Base-by-base conservation (phyloP, 2,888 invertebrate species). In the Antheraea assamensis region DNA sequence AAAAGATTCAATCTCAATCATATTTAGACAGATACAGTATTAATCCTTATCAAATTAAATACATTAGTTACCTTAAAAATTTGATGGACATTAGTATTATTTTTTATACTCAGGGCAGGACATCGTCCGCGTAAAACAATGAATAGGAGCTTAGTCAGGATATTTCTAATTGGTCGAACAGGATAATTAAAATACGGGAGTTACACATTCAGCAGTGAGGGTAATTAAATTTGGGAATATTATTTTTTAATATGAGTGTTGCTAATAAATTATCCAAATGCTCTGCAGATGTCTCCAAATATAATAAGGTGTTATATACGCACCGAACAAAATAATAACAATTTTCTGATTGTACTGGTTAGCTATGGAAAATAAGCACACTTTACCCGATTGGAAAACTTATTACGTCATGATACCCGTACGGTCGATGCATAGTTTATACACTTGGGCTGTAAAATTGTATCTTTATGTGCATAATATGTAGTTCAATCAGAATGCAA, bases 391-490 rank as follows among this genome's bases (percentile, higher is more conserved):
- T 8, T n/a, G n/a, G 7, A 58, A 8, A 24, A 13, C 24, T 58
- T 58, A n/a, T 8, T 55, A n/a, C 24, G 58, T 58, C 24, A 58
- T 8, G 24, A 58, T 24, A n/a, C 58, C 24, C 58, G 24, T 58
- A 24, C 8, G 24, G 2, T 55, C 73, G 76, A 78, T 81, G 76
- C 76, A 74, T 78, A 77, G 27, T 72, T 55, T 55, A 35, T 52
- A 31, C 79, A 27, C 17, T 30, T 79, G 76, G 73, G 72, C 78
- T 79, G 81, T 79, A 83, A 81, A 83, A 85, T 79, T 83, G 72
- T 78, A 79, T 78, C 74, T 81, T 80, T 80, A 80, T 58, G 71
- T 42, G 55, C 27, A 68, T 42, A 42, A 27, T 35, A 31, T 72
- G 49, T 19, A 72, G 55, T 55, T 68, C 24, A 55, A 31, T 55